These are phyloP conservation scores for Galago senegalensis DNA, from an alignment of 2,797 vertebrate species.

Conservation along the genomic window DNA sequence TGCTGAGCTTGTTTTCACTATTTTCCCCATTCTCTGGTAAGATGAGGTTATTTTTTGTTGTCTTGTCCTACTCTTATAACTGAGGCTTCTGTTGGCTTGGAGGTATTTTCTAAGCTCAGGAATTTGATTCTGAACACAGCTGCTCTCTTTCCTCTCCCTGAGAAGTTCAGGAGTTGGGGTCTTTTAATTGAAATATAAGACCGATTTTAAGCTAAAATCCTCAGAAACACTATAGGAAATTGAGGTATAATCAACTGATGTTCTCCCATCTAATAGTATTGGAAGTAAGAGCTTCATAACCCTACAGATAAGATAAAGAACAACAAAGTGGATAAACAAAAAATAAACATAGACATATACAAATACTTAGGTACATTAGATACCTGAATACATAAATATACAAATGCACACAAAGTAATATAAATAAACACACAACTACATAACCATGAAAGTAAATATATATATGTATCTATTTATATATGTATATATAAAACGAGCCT, in stretches of 20 bases:
- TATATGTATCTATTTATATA: not conserved
- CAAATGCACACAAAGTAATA: constrained; percentile 44
- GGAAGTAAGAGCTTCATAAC: constrained; percentile 30
- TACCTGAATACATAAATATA: constrained; percentile 51
- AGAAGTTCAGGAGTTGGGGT: constrained; percentile 25
- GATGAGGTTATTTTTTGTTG: not conserved
- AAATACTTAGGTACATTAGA: constrained; percentile 53
- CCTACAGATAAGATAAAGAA: constrained; percentile 63
- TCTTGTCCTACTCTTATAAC: not conserved
- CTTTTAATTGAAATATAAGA: constrained; percentile 60
- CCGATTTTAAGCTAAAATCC: constrained; percentile 58
- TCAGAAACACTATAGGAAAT: constrained; percentile 62
- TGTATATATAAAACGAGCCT: constrained; percentile 5
- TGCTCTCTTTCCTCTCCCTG: not conserved
- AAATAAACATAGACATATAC: not conserved
- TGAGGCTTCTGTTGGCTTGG: constrained; percentile 44
- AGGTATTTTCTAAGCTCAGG: not conserved
- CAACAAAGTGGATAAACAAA: constrained; percentile 12
- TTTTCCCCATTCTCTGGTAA: constrained; percentile 54
- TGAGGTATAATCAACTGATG: constrained; percentile 57
- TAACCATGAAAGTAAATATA: constrained; percentile 42
- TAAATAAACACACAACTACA: constrained; percentile 19
- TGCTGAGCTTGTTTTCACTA: constrained; percentile 9
- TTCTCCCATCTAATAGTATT: constrained; percentile 33
- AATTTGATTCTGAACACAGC: constrained; percentile 49